phyloP scores from a whole-genome alignment of 2,797 vertebrate species.

The Hyperoplus lanceolatus region DNA sequence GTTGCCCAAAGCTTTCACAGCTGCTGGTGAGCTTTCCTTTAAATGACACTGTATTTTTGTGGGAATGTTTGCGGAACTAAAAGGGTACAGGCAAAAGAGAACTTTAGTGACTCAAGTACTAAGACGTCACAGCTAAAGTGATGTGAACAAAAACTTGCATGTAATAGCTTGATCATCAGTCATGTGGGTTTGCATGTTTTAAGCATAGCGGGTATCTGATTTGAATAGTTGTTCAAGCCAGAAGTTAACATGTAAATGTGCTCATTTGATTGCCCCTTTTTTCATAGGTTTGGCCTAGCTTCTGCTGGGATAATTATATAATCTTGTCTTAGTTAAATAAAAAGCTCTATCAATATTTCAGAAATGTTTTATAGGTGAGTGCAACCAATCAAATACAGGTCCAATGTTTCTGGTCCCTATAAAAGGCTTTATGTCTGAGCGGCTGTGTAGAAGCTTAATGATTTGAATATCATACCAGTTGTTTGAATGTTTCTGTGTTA shows the following conservation, averaged over 20 bases:
- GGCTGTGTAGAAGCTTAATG: not conserved
- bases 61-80: not conserved
- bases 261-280: not conserved
- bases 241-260: not conserved
- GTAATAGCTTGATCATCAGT: not conserved
- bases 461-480: slow-evolving; percentile 24
- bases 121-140: not conserved
- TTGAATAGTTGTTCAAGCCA: not conserved
- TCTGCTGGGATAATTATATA: not conserved
- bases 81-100: not conserved
- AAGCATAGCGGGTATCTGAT: not conserved
- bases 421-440: not conserved
- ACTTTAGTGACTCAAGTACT: not conserved
- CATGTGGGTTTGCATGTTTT: not conserved
- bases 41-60: not conserved
- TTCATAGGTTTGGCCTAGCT: not conserved
- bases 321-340: not conserved
- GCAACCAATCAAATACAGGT: not conserved
- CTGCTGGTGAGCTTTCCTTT: slow-evolving; percentile 85
- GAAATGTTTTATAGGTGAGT: not conserved
- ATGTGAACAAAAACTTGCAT: not conserved
- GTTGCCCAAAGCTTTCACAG: slow-evolving; percentile 87
- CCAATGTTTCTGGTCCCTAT: not conserved
- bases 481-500: slow-evolving; percentile 10
- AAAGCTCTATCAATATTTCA: not conserved